Percentiles rank a stretch among this genome's conserved stretches.
phyloP scores from a whole-genome alignment of 2,888 invertebrate species.

The Dicyrtoma fusca region DNA sequence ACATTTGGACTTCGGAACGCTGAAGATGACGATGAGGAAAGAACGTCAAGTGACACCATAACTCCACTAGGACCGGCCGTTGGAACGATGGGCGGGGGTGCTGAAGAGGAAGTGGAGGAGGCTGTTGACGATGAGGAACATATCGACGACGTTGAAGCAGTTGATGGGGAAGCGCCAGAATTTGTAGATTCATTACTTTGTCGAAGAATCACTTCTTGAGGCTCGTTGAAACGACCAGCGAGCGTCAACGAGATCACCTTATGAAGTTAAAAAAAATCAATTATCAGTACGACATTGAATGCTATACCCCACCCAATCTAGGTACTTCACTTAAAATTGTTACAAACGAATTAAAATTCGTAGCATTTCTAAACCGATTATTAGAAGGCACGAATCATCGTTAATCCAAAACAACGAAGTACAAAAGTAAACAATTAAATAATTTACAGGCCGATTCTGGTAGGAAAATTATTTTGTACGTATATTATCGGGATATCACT shows the following conservation, averaged over 20 bases:
- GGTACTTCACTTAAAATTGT: too few relatives aligned
- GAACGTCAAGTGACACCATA: constrained; percentile 47
- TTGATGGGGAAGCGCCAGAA: constrained; percentile 58
- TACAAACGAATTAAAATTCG: not conserved
- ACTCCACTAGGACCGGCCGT: constrained; percentile 48
- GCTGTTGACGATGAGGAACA: constrained; percentile 36
- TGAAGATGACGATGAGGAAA: constrained; percentile 49
- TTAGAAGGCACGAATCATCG: not conserved
- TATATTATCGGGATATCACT: too few relatives aligned
- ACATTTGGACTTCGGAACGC: constrained; percentile 72
- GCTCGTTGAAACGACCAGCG: constrained; percentile 68
- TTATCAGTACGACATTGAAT: not conserved
- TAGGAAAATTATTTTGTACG: too few relatives aligned
- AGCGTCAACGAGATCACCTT: constrained; percentile 68
- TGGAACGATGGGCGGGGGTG: constrained; percentile 36
- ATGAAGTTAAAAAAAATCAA: not conserved
- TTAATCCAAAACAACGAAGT: too few relatives aligned
- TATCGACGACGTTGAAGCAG: constrained; percentile 57
- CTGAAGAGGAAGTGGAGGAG: constrained; percentile 29
- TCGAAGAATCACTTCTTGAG: constrained; percentile 71
- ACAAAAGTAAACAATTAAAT: too few relatives aligned
- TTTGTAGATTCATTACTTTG: constrained; percentile 52
- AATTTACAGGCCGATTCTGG: too few relatives aligned
- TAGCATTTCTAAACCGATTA: not conserved
- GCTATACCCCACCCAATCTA: too few relatives aligned